Evolutionary conservation across 2,113 vertebrate genomes (phyloP).

Genomic region (Prunella himalayana): DNA sequence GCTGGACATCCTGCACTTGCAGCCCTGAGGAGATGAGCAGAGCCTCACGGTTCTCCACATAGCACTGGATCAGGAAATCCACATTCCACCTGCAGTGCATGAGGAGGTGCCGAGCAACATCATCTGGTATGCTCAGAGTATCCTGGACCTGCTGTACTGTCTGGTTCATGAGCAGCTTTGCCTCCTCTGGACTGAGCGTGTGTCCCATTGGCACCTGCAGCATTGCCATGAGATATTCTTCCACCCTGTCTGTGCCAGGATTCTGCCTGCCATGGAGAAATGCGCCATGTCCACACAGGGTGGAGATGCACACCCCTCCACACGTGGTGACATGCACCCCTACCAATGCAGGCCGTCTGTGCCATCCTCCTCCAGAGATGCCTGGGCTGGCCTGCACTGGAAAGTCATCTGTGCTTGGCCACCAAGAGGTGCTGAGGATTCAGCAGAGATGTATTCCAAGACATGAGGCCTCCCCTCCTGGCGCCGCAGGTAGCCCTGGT

Average conservation of each 20-base stretch:
- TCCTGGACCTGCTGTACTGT: constrained; percentile 85
- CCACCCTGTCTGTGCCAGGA: constrained; percentile 31
- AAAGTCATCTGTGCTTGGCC: constrained; percentile 89
- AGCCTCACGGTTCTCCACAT: constrained; percentile 80
- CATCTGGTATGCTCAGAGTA: constrained; percentile 81
- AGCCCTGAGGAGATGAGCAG: constrained; percentile 84
- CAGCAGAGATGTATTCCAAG: constrained; percentile 75
- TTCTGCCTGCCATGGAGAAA: constrained; percentile 39
- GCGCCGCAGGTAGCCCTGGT: too few species aligned
- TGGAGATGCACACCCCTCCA: not conserved
- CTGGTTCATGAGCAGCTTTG: constrained; percentile 85
- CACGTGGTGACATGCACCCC: not conserved
- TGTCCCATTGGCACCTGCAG: constrained; percentile 87
- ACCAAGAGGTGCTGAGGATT: constrained; percentile 74
- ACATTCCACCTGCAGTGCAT: constrained; percentile 90
- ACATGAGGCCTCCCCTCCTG: not conserved
- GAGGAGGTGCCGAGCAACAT: constrained; percentile 87
- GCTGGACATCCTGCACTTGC: constrained; percentile 73
- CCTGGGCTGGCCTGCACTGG: constrained; percentile 27
- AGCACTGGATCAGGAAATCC: constrained; percentile 87
- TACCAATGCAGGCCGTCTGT: constrained; percentile 67
- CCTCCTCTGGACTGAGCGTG: constrained; percentile 90
- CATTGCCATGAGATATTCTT: constrained; percentile 82
- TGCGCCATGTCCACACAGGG: rapidly evolving
- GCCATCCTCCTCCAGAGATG: not conserved